Evolutionary conservation across 2,797 vertebrate genomes (phyloP).

Genomic region (Lepilemur ruficaudatus): DNA sequence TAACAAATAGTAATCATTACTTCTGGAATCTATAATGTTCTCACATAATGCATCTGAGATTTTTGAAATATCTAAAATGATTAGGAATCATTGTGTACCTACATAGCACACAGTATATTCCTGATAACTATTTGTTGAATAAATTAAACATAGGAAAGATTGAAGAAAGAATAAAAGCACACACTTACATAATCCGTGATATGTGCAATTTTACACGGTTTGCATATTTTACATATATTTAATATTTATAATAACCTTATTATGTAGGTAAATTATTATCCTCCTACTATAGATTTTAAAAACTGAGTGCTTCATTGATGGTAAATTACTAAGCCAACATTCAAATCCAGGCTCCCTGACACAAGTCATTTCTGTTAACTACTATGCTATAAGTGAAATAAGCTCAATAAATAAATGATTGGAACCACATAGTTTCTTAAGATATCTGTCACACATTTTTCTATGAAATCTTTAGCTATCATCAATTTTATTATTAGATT

Average conservation of each 20-base stretch:
- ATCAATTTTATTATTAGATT: background rate
- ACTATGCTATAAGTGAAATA: background rate
- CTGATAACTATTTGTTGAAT: background rate
- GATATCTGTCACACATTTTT: background rate
- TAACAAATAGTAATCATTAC: background rate
- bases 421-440: background rate
- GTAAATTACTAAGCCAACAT: background rate
- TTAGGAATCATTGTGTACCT: background rate
- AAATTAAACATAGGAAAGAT: background rate
- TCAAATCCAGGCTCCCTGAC: background rate
- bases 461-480: background rate
- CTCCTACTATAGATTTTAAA: background rate
- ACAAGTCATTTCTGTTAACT: background rate
- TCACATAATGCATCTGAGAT: background rate
- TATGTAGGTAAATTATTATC: background rate
- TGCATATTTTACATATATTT: background rate
- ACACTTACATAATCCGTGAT: background rate
- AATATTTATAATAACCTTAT: background rate
- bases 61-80: background rate
- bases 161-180: background rate
- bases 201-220: background rate
- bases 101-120: background rate
- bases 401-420: constrained; percentile 6
- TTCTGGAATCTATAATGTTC: constrained; percentile 16
- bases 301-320: background rate